Evolutionary conservation across 2,888 invertebrate species (phyloP), one percentile per base, ranked within the genome.

Genomic region (Campoplex capitator): DNA sequence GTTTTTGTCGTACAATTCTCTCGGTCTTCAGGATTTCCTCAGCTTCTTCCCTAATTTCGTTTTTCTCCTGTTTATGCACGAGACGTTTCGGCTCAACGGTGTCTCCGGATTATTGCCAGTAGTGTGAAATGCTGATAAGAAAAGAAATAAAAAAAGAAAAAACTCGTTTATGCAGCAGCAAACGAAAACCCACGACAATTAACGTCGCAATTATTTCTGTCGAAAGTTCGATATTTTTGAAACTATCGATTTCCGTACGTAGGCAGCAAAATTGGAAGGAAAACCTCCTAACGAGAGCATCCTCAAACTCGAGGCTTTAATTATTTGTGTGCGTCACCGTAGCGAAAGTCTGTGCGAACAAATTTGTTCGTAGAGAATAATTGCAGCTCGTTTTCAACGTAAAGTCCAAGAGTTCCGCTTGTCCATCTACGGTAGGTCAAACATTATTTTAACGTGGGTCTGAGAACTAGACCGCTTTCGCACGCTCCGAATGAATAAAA

Each of bases 301-400:
- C 58, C 35, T 56, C 75, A 54, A n/a, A 58, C 58, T 7, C 68
- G 73, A 65, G 67, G 48, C 74, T 68, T 75, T 56, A 83, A 86
- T 86, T 76, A 83, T 80, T 83, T 83, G 70, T 76, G 71, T 79
- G 83, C 86, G 83, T 83, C 86, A 83, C 79, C 45, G 71, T 32
- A 79, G 70, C 62, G 51, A 48, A 83, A 86, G 79, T 70, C 62
- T 42, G 85, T 70, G 65, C 75, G 79, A 65, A 80, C 79, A 76
- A 83, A 83, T 86, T 86, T 86, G 83, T 86, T 80, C 83, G 76
- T 76, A 56, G 76, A 75, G 83, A 65, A 79, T 83, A 86, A 86
- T 86, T 86, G 65, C 65, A 42, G 62, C 79, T 67, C 62, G 71
- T 79, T 77, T 45, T 56, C 13, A 62, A 45, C 48, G 45, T 32